Percentiles rank a stretch among this genome's conserved stretches.
Conservation (phyloP, 1,140 invertebrate species). For the Streblospio benedicti region DNA sequence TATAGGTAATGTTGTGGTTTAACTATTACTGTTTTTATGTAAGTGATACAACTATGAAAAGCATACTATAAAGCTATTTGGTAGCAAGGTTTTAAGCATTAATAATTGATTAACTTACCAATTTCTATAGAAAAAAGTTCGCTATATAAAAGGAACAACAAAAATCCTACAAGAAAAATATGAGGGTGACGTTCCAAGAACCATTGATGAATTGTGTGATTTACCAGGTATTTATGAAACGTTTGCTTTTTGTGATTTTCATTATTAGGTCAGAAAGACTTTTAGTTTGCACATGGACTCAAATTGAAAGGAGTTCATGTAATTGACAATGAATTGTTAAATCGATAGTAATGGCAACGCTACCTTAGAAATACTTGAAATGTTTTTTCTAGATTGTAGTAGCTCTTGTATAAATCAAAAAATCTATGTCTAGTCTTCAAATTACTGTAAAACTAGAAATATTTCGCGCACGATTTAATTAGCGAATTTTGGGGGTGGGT, state of each 20-base stretch:
- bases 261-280: background rate
- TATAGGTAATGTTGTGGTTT: too few species aligned
- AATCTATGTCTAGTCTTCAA: background rate
- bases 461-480: too few species aligned
- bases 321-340: background rate
- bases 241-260: background rate
- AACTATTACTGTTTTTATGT: too few species aligned
- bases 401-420: background rate
- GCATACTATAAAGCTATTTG: constrained; percentile 12
- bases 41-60: too few species aligned
- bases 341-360: background rate
- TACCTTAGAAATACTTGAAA: background rate
- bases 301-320: background rate
- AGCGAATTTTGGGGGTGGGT: too few species aligned
- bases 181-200: constrained; percentile 76
- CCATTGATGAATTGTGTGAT: constrained; percentile 68
- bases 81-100: too few species aligned
- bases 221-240: constrained; percentile 53
- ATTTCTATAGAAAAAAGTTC: constrained; percentile 79
- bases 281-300: background rate
- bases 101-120: too few species aligned
- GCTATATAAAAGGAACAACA: constrained; percentile 80
- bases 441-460: too few species aligned
- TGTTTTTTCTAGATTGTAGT: background rate
- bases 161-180: constrained; percentile 73